phyloP scores from a whole-genome alignment of 2,888 invertebrate genomes.

The Heliconius ismenius region DNA sequence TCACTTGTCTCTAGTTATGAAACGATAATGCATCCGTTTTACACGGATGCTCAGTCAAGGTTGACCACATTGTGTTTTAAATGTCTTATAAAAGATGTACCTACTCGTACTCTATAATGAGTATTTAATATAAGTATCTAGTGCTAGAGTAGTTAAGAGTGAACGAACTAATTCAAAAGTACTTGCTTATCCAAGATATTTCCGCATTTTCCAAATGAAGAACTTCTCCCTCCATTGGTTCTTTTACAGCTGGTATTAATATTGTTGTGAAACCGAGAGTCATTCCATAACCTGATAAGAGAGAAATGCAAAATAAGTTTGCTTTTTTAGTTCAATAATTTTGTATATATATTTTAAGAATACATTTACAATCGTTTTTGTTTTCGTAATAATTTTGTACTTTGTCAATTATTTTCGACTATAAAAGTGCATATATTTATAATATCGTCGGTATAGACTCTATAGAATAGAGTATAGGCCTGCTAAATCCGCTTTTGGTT shows the following conservation, averaged over 20 bases:
- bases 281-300: constrained; percentile 85
- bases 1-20: background rate
- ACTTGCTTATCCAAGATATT: constrained; percentile 89
- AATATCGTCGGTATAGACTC: too few species aligned
- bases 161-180: background rate
- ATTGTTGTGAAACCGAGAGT: constrained; percentile 91
- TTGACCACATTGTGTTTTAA: constrained; percentile 10
- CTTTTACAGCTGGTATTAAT: constrained; percentile 87
- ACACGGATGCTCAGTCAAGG: constrained; percentile 18
- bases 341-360: too few species aligned
- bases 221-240: constrained; percentile 72
- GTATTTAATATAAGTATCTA: background rate
- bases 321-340: background rate
- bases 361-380: too few species aligned
- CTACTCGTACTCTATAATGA: background rate
- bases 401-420: background rate
- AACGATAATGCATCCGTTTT: constrained; percentile 1
- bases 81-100: background rate
- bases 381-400: background rate
- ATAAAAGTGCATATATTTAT: too few species aligned
- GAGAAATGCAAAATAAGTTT: background rate
- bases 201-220: constrained; percentile 82
- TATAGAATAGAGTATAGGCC: too few species aligned
- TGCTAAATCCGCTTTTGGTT: too few species aligned
- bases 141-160: too few species aligned